phyloP scores from a whole-genome alignment of 2,888 invertebrate genomes.

The Nymphalis c-album region DNA sequence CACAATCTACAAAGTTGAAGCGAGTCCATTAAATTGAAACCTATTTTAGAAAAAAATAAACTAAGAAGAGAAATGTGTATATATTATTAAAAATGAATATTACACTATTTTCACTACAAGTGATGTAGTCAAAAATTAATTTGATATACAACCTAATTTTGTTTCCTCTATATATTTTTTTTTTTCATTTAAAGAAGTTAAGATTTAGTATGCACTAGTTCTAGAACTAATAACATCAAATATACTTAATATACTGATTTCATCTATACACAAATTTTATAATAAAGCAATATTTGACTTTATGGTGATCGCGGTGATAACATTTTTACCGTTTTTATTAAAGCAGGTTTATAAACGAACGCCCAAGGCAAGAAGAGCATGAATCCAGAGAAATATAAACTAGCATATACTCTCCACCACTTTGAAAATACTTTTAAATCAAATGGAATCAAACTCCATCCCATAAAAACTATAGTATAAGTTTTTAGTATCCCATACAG shows the following conservation, averaged over 20 bases:
- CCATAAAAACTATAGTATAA: slow-evolving; percentile 91
- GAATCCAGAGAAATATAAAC: slow-evolving; percentile 86
- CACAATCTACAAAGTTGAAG: not conserved
- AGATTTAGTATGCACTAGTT: too few relatives aligned
- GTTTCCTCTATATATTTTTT: too few relatives aligned
- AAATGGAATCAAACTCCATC: slow-evolving; percentile 90
- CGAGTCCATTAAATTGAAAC: too few relatives aligned
- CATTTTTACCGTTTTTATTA: slow-evolving; percentile 44
- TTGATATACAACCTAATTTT: too few relatives aligned
- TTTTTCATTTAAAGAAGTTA: too few relatives aligned
- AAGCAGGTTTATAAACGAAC: slow-evolving; percentile 77
- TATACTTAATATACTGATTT: not conserved
- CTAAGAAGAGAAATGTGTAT: too few relatives aligned
- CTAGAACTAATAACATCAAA: too few relatives aligned
- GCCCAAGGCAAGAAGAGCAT: slow-evolving; percentile 85
- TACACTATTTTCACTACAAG: not conserved
- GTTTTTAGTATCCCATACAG: slow-evolving; percentile 83
- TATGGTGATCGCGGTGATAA: slow-evolving; percentile 35
- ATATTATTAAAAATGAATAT: too few relatives aligned
- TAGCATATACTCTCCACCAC: slow-evolving; percentile 84
- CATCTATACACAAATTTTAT: not conserved
- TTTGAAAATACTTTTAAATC: slow-evolving; percentile 85
- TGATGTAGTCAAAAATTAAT: not conserved
- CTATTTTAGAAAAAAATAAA: too few relatives aligned
- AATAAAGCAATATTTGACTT: slow-evolving; percentile 28